phyloP scores from a whole-genome alignment of 2,888 invertebrate genomes.

The Linnaemya tessellans region DNA sequence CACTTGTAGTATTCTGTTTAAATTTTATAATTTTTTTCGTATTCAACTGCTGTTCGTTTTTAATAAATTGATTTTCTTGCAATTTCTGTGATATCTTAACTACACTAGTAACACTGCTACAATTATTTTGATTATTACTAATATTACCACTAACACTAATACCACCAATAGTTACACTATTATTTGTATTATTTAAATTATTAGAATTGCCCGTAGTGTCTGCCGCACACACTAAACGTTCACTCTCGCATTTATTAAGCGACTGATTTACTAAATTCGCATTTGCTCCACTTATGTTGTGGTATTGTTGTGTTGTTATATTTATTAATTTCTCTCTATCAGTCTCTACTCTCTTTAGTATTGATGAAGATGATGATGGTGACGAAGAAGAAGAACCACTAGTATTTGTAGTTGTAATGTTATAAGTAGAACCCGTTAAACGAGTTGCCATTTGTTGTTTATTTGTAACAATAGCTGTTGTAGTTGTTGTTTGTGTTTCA shows the following conservation, averaged over 20 bases:
- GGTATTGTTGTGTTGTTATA: slow-evolving; percentile 39
- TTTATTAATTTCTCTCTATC: slow-evolving; percentile 74
- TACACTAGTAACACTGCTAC: slow-evolving; percentile 39
- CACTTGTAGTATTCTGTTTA: slow-evolving; percentile 41
- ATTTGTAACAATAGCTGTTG: slow-evolving; percentile 63
- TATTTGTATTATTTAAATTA: slow-evolving; percentile 57
- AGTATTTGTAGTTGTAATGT: slow-evolving; percentile 4
- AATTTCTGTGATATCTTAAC: slow-evolving; percentile 80
- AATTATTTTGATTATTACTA: slow-evolving; percentile 48
- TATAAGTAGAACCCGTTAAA: slow-evolving; percentile 69
- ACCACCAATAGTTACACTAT: slow-evolving; percentile 58
- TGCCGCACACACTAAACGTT: slow-evolving; percentile 76
- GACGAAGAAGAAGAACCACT: slow-evolving; percentile 16
- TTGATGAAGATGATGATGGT: slow-evolving; percentile 35
- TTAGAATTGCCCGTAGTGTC: slow-evolving; percentile 61
- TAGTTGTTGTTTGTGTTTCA: slow-evolving; percentile 51
- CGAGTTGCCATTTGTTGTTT: slow-evolving; percentile 69
- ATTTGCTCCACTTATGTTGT: slow-evolving; percentile 74
- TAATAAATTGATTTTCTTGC: slow-evolving; percentile 80
- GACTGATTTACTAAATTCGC: slow-evolving; percentile 78
- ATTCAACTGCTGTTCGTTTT: slow-evolving; percentile 76
- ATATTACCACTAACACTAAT: slow-evolving; percentile 62
- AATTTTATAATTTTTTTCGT: slow-evolving; percentile 57
- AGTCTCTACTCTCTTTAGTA: slow-evolving; percentile 48
- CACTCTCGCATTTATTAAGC: slow-evolving; percentile 82